Conservation (phyloP, 2,888 invertebrate species). For the Ormyrus thymus region DNA sequence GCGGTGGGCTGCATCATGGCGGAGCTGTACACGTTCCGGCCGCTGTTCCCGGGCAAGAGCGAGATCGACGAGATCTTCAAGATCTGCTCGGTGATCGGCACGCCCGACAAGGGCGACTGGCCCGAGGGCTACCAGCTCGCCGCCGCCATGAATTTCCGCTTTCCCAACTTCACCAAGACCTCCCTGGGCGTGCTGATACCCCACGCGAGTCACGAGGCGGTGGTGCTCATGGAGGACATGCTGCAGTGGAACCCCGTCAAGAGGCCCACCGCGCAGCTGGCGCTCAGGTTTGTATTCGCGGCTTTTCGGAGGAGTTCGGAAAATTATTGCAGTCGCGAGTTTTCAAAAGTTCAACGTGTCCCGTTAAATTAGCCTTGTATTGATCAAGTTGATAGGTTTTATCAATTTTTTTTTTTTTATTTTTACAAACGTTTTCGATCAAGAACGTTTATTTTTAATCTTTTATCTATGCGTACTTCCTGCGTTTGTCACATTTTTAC, state of each 20-base stretch:
- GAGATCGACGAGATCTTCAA: conserved; percentile 98
- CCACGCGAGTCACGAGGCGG: conserved; percentile 87
- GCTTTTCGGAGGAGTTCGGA: too few species aligned
- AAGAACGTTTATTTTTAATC: too few species aligned
- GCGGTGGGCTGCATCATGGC: conserved; percentile 98
- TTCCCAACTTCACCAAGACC: conserved; percentile 91
- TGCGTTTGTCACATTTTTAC: too few species aligned
- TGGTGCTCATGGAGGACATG: conserved; percentile 89
- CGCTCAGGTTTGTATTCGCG: conserved; percentile 79
- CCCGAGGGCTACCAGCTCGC: conserved; percentile 96
- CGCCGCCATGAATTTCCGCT: conserved; percentile 95
- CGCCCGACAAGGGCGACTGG: conserved; percentile 95
- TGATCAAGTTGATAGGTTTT: too few species aligned
- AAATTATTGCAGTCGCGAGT: too few species aligned
- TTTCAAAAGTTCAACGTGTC: too few species aligned
- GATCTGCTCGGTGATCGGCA: conserved; percentile 94
- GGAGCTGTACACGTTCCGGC: conserved; percentile 95
- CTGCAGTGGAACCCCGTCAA: conserved; percentile 94
- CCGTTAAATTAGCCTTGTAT: too few species aligned
- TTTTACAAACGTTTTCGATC: too few species aligned
- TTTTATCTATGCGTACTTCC: too few species aligned
- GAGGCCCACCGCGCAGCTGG: conserved; percentile 92
- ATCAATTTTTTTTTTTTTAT: too few species aligned
- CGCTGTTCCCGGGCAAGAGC: conserved; percentile 96
- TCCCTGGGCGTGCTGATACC: conserved; percentile 88